Base-by-base conservation (phyloP, 1,140 invertebrate species). In the Trichonephila clavipes region DNA sequence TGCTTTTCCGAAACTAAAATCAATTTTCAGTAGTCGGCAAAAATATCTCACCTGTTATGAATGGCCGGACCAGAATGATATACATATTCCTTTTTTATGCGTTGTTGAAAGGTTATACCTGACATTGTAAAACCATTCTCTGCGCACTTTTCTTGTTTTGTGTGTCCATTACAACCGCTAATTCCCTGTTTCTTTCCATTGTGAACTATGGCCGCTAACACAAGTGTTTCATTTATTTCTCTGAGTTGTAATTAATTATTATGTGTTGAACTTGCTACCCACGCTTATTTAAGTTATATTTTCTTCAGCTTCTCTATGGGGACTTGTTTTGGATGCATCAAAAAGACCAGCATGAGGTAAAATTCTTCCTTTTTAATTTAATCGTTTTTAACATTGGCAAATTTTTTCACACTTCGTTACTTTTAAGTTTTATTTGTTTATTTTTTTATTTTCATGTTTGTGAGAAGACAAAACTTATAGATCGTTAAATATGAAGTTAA, bases 291-390 rank as follows among this genome's bases (percentile, higher is more conserved):
- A 24, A 88, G 34, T 77, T 34, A 77, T 5, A 88, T 2, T 88
- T 64, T 34, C 62, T 21, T 40, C 72, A 51, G 88, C 69, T 89
- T 77, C n/a, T 89, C 88, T 89, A 89, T 89, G 88, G 88, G 88
- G 88, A 77, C 88, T 77, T 89, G 88, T 59, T 89, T 89, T 69
- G 88, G 88, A 58, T 72, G 88, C 34, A 77, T 61, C 28, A 58
- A 34, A 62, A 69, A 77, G 69, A 77, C 72, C 24, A 72, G n/a
- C n/a, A 89, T 89, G n/a, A 16, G 88, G 88, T 89, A 89, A 28
- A 34, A n/a, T 24, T 6, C 14, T 51, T 24, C 24, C 12, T 85
- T 19, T 58, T 12, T n/a, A 58, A 58, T 24, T 24, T 28, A 59
- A 19, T 16, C 18, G 24, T 77, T 28, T 72, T 82, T 44, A 51